phyloP scores from a whole-genome alignment of 2,888 invertebrate genomes.

The Lithophane socia region DNA sequence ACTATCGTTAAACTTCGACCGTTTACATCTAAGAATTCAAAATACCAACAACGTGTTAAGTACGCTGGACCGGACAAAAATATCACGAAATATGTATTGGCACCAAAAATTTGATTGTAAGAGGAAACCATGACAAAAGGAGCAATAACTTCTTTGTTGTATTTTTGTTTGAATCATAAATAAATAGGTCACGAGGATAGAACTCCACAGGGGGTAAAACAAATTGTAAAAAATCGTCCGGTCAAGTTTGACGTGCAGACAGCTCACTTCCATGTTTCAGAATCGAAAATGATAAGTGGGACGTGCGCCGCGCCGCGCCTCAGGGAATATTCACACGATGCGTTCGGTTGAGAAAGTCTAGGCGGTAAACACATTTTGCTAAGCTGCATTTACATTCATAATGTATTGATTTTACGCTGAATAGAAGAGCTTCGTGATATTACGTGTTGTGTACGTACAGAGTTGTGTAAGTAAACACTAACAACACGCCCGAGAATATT shows the following conservation, averaged over 20 bases:
- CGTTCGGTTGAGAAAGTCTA: conserved; percentile 44
- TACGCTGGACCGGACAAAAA: not conserved
- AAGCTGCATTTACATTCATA: conserved; percentile 57
- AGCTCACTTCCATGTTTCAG: conserved; percentile 55
- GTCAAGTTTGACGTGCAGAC: conserved; percentile 50
- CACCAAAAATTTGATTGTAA: conserved; percentile 43
- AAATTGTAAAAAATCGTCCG: conserved; percentile 63
- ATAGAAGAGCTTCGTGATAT: conserved; percentile 48
- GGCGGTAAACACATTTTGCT: conserved; percentile 44
- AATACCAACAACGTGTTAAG: conserved; percentile 17
- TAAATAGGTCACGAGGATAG: conserved; percentile 61
- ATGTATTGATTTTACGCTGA: conserved; percentile 59
- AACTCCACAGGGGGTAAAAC: conserved; percentile 52
- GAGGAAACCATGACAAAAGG: conserved; percentile 44
- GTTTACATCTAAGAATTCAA: not conserved
- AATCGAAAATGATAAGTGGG: conserved; percentile 58
- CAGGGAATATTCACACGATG: conserved; percentile 39
- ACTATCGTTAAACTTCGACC: not conserved
- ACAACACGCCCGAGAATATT: conserved; percentile 54
- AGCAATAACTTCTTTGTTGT: conserved; percentile 62
- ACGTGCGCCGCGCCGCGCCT: conserved; percentile 20
- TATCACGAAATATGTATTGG: conserved; percentile 30
- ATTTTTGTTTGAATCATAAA: conserved; percentile 56
- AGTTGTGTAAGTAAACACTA: conserved; percentile 53
- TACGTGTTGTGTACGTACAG: conserved; percentile 42